A percentile compares a stretch with the other conserved stretches of the same genome.
These are phyloP conservation scores for Styela clava DNA, from an alignment of 23 tunicate species.

Conservation along the genomic window DNA sequence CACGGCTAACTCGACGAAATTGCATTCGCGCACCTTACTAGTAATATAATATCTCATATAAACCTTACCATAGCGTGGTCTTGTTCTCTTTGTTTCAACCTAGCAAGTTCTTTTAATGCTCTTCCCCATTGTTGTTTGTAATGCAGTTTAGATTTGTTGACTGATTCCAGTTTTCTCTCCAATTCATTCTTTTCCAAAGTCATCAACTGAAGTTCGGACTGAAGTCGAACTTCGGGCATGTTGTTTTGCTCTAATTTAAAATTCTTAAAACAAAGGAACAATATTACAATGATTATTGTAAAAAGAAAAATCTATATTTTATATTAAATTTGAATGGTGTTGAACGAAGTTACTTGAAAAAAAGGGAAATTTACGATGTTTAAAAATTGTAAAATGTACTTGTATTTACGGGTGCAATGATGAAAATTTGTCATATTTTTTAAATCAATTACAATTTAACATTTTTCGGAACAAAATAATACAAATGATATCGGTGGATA, in stretches of 20 bases:
- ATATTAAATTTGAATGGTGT: background rate
- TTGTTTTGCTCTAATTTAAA: conserved; percentile 59
- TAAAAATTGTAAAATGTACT: too few species aligned
- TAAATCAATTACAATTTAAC: too few species aligned
- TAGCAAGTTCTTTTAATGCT: conserved; percentile 83
- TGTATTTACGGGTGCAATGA: too few species aligned
- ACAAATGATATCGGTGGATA: too few species aligned
- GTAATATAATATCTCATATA: too few species aligned
- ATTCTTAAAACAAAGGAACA: conserved; percentile 40
- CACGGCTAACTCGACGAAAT: too few species aligned
- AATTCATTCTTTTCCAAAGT: conserved; percentile 79
- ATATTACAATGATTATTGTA: background rate
- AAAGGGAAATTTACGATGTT: too few species aligned
- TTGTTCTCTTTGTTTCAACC: conserved; percentile 84
- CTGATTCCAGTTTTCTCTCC: conserved; percentile 86
- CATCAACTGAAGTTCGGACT: conserved; percentile 74
- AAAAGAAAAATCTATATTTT: background rate
- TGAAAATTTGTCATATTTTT: too few species aligned
- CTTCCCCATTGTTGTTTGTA: conserved; percentile 99
- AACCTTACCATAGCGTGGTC: conserved; percentile 64
- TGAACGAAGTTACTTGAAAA: too few species aligned
- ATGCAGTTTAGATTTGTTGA: conserved; percentile 86
- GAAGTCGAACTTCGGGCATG: conserved; percentile 79
- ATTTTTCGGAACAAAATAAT: too few species aligned
- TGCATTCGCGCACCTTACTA: too few species aligned